Conservation (phyloP, 1,140 invertebrate genomes). For the Halesus radiatus region DNA sequence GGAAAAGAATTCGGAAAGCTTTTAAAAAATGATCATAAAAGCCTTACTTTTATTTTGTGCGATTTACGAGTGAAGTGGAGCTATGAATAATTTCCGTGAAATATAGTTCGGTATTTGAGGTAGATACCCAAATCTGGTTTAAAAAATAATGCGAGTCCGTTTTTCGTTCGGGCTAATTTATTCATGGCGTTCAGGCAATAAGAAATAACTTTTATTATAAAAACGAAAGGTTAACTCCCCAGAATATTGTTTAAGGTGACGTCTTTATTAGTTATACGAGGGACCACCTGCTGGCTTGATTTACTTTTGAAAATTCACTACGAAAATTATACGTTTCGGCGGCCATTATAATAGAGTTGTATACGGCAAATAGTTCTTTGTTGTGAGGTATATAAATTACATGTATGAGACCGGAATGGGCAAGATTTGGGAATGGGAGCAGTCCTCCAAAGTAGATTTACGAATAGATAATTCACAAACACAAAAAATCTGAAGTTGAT, state of each 20-base stretch:
- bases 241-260: constrained; percentile 50
- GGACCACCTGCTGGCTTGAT: constrained; percentile 53
- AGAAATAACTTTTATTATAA: constrained; percentile 41
- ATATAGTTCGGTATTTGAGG: constrained; percentile 2
- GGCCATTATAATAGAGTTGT: constrained; percentile 39
- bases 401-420: background rate
- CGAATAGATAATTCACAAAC: constrained; percentile 21
- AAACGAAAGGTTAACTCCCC: constrained; percentile 47
- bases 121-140: constrained; percentile 9
- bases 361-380: constrained; percentile 21
- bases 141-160: constrained; percentile 6
- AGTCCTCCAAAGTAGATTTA: constrained; percentile 2
- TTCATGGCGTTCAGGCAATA: constrained; percentile 37
- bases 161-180: constrained; percentile 47
- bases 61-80: too few species aligned
- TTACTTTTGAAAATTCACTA: constrained; percentile 39
- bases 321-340: constrained; percentile 41
- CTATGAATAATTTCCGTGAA: constrained; percentile 2
- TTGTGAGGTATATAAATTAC: constrained; percentile 21
- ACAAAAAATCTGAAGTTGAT: constrained; percentile 12
- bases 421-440: background rate
- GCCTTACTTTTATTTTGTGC: too few species aligned
- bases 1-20: too few species aligned
- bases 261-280: constrained; percentile 54
- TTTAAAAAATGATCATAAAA: too few species aligned